Evolutionary conservation across 1,140 invertebrate genomes (phyloP), one percentile per base, ranked within the genome.

Genomic region (Danaus plexippus): DNA sequence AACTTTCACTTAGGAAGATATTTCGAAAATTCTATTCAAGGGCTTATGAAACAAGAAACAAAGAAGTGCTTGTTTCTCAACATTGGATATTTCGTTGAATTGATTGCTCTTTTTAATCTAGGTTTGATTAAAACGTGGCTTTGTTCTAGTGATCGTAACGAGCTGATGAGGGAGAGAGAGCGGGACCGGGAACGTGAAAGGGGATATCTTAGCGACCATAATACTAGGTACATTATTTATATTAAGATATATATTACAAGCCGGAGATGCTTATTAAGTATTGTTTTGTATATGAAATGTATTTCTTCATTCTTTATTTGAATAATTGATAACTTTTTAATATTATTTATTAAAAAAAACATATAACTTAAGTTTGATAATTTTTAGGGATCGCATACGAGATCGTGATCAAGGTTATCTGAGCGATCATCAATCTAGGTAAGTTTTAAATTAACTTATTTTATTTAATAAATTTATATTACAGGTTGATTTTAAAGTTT

Each of bases 181-280:
- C 83, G 90, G 48, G 93, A 91, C 53, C 81, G 91, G 47, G 93
- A 94, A 59, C 87, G 93, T 44, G 93, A 94, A 78, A 89, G 94
- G 48, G 94, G 94, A 54, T 95, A 96, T 83, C 88, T 96, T 42
- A 95, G 94, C 66, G 94, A 95, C 87, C 94, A 95, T 67, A 96
- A 94, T 85, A 91, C 93, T 59, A 92, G 92, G 92, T 94, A 83
- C 67, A 66, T 66, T 60, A 32, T 32, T 32, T 4, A 32, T 32
- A 32, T 32, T 32, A 32, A 32, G 5, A 32, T 32, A 32, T 32
- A 32, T 32, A 32, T 3, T 32, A 32, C 5, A 32, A 32, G 22
- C 22, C 5, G 22, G 22, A 32, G 22, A 32, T 32, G 22, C 7
- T 32, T 32, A 32, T 32, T 32, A 32, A 32, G 1, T 32, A 32